phyloP scores from a whole-genome alignment of 2,113 vertebrate species.

The Monopterus albus region DNA sequence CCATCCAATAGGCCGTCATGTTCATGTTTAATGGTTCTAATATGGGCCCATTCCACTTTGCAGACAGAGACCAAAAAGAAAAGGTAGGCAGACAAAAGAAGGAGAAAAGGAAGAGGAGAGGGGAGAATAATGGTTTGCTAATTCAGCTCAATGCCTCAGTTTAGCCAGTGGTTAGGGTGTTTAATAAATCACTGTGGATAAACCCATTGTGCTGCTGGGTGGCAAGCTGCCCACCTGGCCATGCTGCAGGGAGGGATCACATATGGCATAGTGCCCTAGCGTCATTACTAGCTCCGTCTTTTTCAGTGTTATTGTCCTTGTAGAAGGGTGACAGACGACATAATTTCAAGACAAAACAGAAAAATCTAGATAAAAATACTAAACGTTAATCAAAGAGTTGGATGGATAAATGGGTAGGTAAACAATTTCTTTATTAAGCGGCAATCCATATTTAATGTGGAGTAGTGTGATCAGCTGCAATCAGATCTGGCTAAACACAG shows the following conservation, averaged over 20 bases:
- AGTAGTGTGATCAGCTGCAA: conserved; percentile 31
- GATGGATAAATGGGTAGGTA: not conserved
- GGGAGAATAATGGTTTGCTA: not conserved
- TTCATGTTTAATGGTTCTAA: conserved; percentile 45
- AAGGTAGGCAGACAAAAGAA: conserved; percentile 1
- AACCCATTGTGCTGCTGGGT: conserved; percentile 47
- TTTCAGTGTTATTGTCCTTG: conserved; percentile 10
- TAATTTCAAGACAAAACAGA: not conserved
- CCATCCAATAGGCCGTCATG: conserved; percentile 42
- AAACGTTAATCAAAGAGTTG: not conserved
- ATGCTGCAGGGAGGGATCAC: conserved; percentile 28
- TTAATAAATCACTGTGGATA: conserved; percentile 54
- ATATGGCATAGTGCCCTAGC: conserved; percentile 44
- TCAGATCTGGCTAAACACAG: conserved; percentile 30
- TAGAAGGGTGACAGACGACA: not conserved
- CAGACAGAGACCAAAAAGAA: conserved; percentile 1
- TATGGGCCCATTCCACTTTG: conserved; percentile 9
- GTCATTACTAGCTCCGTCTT: conserved; percentile 8
- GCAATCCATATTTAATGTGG: conserved; percentile 15
- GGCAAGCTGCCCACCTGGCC: conserved; percentile 53
- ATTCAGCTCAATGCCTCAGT: conserved; percentile 18
- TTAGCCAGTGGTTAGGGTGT: conserved; percentile 33
- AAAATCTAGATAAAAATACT: not conserved
- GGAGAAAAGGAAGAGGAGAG: not conserved
- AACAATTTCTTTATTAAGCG: conserved; percentile 30